phyloP scores from a whole-genome alignment of 2,797 vertebrate genomes.

The Dryobates pubescens region DNA sequence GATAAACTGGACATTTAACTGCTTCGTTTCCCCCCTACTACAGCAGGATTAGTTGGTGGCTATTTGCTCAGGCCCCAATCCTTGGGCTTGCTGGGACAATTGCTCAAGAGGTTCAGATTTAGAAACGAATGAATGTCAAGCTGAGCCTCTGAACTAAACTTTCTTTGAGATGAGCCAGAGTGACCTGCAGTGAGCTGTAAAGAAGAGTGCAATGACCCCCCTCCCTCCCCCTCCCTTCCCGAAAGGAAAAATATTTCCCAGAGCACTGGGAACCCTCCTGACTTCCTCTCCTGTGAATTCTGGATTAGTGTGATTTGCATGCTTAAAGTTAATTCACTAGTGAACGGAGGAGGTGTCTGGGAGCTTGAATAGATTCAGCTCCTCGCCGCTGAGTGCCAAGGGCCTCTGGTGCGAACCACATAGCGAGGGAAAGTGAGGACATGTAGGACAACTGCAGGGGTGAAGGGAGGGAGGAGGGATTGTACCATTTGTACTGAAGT shows the following conservation, averaged over 20 bases:
- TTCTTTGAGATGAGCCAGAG: conserved; percentile 56
- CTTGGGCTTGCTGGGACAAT: conserved; percentile 30
- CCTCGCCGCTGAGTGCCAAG: conserved; percentile 21
- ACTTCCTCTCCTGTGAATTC: conserved; percentile 62
- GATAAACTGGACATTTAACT: conserved; percentile 60
- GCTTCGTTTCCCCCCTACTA: conserved; percentile 45
- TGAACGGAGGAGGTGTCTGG: conserved; percentile 59
- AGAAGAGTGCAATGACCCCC: conserved; percentile 20
- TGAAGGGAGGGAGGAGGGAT: conserved; percentile 47
- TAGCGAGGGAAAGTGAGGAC: conserved; percentile 59
- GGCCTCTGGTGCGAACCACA: not conserved
- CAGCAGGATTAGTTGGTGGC: conserved; percentile 47
- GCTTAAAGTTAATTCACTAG: conserved; percentile 55
- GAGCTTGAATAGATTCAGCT: conserved; percentile 52
- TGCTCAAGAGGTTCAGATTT: conserved; percentile 42
- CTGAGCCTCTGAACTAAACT: conserved; percentile 59
- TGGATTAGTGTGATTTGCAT: conserved; percentile 66
- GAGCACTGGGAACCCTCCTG: conserved; percentile 51
- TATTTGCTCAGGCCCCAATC: conserved; percentile 46
- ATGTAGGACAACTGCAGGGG: conserved; percentile 56
- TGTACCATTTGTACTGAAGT: conserved; percentile 46
- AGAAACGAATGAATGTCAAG: conserved; percentile 48
- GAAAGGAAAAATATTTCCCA: conserved; percentile 55
- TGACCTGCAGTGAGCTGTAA: conserved; percentile 45
- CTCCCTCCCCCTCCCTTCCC: not conserved